Conservation (phyloP, 1,140 invertebrate species). For the Drosophila saltans region DNA sequence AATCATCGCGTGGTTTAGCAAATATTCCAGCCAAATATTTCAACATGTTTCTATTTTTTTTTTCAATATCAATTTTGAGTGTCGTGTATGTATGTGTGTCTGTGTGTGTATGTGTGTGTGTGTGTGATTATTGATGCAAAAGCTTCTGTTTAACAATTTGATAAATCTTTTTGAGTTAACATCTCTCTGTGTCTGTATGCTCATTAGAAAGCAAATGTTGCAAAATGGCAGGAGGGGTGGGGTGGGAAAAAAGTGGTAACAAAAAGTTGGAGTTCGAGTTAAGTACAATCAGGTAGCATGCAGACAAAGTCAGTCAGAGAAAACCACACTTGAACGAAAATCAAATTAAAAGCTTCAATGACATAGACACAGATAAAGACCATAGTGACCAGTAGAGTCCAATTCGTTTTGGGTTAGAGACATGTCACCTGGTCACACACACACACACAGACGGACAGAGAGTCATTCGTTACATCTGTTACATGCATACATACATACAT, state of each 20-base stretch:
- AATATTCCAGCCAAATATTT: constrained; percentile 17
- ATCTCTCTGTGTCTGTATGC: neutral
- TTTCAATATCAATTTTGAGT: no score
- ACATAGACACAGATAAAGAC: constrained; percentile 47
- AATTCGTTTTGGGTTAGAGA: constrained; percentile 39
- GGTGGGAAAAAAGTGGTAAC: neutral
- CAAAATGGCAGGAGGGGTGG: no score
- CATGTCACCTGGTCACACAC: constrained; percentile 59
- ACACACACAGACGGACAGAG: constrained; percentile 11
- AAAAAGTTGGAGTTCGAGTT: neutral
- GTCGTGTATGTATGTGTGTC: neutral
- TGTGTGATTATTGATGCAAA: neutral
- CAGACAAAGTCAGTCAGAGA: constrained; percentile 26
- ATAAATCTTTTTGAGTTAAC: neutral
- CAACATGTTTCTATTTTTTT: constrained; percentile 4
- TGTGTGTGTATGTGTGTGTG: neutral
- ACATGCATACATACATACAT: neutral
- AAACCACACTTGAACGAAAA: constrained; percentile 81
- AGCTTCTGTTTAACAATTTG: neutral
- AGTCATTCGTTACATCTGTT: neutral
- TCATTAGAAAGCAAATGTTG: constrained; percentile 4
- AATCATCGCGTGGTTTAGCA: constrained; percentile 3
- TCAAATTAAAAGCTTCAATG: constrained; percentile 81
- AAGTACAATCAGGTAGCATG: constrained; percentile 10
- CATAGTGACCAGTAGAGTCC: constrained; percentile 28